Conservation (phyloP, 2,113 vertebrate species). For the Nipponia nippon region DNA sequence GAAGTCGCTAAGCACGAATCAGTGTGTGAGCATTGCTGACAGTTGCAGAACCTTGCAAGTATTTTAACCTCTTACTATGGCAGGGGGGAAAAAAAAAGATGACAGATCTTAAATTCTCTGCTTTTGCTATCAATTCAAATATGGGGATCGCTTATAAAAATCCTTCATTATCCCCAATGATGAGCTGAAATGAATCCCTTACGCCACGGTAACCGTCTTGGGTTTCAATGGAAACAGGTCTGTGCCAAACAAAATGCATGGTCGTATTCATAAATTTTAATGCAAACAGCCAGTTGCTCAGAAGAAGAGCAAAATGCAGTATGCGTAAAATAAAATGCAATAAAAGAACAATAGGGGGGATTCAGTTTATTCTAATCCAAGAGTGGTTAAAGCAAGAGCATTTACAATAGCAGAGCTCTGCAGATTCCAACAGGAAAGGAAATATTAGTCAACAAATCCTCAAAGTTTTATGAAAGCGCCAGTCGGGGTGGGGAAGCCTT, state of each 20-base stretch:
- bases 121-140: neutral
- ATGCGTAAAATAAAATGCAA: neutral
- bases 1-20: neutral
- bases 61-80: neutral
- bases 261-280: neutral
- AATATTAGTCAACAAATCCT: neutral
- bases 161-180: neutral
- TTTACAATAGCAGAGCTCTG: neutral
- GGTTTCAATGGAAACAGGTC: neutral
- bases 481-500: neutral
- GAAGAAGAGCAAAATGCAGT: neutral
- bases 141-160: neutral
- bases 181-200: neutral
- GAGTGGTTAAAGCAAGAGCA: neutral
- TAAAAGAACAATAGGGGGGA: neutral
- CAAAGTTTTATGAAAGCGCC: neutral
- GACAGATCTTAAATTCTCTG: neutral
- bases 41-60: neutral
- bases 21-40: neutral
- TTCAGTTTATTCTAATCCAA: neutral
- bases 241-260: neutral
- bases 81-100: rapidly evolving
- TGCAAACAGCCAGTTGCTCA: neutral
- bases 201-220: neutral
- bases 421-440: neutral